Evolutionary conservation across 1,140 invertebrate genomes (phyloP), one percentile per base, ranked within the genome.

Genomic region (Drosophila trapezifrons): DNA sequence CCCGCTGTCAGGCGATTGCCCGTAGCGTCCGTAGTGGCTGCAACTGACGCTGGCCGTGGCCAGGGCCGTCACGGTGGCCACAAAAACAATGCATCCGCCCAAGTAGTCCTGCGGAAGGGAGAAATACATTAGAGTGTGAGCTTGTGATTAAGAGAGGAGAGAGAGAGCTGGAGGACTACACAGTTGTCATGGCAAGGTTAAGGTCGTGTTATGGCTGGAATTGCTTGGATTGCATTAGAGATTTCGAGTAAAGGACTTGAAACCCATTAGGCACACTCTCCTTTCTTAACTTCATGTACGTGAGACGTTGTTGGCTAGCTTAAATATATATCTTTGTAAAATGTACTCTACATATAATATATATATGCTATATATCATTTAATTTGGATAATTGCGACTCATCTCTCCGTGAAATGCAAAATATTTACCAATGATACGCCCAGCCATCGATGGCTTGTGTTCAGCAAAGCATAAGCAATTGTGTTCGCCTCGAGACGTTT

Each of bases 391-490:
- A 20, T n/a, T 20, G 0, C n/a, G 18, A 7, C 6, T 12, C n/a
- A 52, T 32, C 17, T 13, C 29, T 22, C 8, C 4, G 4, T 27
- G 25, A 43, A 52, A 52, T 56, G 1, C 59, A 77, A 70, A 80
- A 57, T 60, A 91, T 93, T 94, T 93, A 97, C 96, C 92, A 97
- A 83, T 72, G 95, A 94, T 45, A 97, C 94, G 17, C 96, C 96
- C 3, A 98, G 93, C 96, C 96, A 97, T 66, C 96, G 94, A 90
- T 96, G 97, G 29, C 95, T 95, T 2, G 95, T 94, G 80, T 97
- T 97, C 46, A 96, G 92, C 62, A 97, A 94, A 4, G 97, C 93
- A 87, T 96, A 95, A 4, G 96, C 95, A 74, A 95, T 95, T 52
- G 96, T 95, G 89, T 97, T 96, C 12, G 91, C 91, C 87, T 97